These are phyloP conservation scores for Kryptolebias marmoratus DNA, from an alignment of 2,113 vertebrate species.

Conservation along the genomic window DNA sequence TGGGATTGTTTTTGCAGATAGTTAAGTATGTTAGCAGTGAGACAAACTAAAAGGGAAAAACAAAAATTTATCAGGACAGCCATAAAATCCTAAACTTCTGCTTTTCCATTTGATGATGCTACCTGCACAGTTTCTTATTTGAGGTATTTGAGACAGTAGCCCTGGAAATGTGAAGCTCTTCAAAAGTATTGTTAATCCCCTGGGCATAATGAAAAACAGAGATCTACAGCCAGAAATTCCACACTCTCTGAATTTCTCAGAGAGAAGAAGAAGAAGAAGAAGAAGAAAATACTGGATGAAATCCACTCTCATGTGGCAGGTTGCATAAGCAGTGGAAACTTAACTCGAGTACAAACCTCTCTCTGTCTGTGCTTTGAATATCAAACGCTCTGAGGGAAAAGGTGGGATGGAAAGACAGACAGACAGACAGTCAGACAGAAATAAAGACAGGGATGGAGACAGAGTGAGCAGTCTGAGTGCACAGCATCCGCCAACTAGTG, in stretches of 20 bases:
- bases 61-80: conserved; percentile 7
- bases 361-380: conserved; percentile 66
- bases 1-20: conserved; percentile 3
- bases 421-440: conserved; percentile 40
- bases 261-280: conserved; percentile 15
- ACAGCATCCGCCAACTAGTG: conserved; percentile 55
- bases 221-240: conserved; percentile 62
- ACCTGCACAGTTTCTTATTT: conserved; percentile 18
- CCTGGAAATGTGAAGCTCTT: conserved; percentile 30
- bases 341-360: conserved; percentile 75
- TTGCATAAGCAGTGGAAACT: conserved; percentile 81
- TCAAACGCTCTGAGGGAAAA: conserved; percentile 59
- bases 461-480: conserved; percentile 49
- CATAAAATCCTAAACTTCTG: conserved; percentile 2
- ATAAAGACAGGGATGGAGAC: conserved; percentile 63
- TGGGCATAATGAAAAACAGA: conserved; percentile 57
- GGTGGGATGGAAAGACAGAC: conserved; percentile 54
- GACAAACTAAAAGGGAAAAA: conserved; percentile 4
- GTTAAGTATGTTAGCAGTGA: conserved; percentile 16
- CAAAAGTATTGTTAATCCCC: conserved; percentile 39
- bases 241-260: conserved; percentile 50
- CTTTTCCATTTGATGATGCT: conserved; percentile 21
- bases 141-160: conserved; percentile 36
- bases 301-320: conserved; percentile 57
- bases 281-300: conserved; percentile 42